Evolutionary conservation across 2,888 invertebrate species (phyloP).

Genomic region (Neoascia interrupta): DNA sequence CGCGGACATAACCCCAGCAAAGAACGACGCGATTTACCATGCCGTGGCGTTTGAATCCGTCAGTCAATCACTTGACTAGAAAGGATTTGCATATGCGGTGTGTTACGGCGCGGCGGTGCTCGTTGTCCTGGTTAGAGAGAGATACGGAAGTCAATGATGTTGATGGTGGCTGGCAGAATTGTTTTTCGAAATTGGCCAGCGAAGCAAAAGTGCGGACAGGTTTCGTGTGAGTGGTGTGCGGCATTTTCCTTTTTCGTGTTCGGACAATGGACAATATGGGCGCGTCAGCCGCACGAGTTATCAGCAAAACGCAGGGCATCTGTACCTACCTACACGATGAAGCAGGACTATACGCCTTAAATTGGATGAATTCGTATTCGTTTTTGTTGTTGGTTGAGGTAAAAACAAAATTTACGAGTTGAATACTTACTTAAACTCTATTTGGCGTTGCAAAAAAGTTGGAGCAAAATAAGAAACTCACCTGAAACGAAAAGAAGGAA

Average conservation of each 20-base stretch:
- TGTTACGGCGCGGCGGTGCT: no score
- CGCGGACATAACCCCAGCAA: no score
- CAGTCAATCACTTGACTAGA: conserved; percentile 30
- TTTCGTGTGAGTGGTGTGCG: neutral
- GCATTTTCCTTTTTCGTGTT: no score
- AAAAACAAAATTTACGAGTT: no score
- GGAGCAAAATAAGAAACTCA: neutral
- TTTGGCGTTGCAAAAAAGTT: no score
- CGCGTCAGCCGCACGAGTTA: no score
- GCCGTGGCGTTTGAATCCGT: conserved; percentile 27
- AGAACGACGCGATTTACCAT: no score
- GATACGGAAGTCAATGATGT: neutral
- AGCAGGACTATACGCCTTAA: no score
- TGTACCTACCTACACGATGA: no score
- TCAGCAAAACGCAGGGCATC: conserved; percentile 15
- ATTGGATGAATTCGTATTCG: no score
- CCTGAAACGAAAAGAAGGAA: neutral
- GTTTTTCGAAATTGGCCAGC: conserved; percentile 1
- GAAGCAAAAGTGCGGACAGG: conserved; percentile 19
- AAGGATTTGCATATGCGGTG: conserved; percentile 34
- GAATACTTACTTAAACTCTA: neutral
- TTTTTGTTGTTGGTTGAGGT: no score
- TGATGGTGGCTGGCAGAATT: neutral
- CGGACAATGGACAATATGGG: no score
- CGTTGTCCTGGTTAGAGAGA: neutral